phyloP scores from a whole-genome alignment of 92 coral and sea anemone genomes.

The Chrysogorgia sp. region DNA sequence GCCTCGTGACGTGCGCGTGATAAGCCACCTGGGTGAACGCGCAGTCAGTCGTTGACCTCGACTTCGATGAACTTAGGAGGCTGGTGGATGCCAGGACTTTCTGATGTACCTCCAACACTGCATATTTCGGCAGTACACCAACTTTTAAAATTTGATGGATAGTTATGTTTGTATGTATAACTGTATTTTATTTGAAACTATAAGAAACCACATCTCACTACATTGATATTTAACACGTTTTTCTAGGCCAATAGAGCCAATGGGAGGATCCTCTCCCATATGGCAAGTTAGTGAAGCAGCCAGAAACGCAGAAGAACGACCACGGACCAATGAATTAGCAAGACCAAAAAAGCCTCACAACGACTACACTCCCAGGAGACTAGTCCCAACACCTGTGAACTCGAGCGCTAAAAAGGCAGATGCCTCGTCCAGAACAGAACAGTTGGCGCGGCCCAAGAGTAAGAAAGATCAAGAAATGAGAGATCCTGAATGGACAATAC shows the following conservation, averaged over 20 bases:
- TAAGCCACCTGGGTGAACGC: too few relatives aligned
- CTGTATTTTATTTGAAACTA: too few relatives aligned
- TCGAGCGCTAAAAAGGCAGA: constrained; percentile 73
- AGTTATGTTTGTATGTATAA: too few relatives aligned
- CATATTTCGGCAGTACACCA: too few relatives aligned
- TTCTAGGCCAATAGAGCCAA: constrained; percentile 69
- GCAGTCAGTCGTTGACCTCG: too few relatives aligned
- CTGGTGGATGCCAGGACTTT: too few relatives aligned
- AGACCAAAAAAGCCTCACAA: constrained; percentile 76
- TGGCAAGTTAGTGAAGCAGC: constrained; percentile 89
- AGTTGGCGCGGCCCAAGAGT: constrained; percentile 85
- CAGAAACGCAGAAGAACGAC: constrained; percentile 84
- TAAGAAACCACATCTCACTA: not conserved
- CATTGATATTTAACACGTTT: constrained; percentile 43
- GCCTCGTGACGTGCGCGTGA: too few relatives aligned
- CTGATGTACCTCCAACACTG: too few relatives aligned
- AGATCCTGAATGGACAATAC: constrained; percentile 89
- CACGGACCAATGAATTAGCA: constrained; percentile 75
- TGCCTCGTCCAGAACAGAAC: constrained; percentile 72
- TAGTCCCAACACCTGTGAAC: constrained; percentile 71
- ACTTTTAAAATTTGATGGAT: too few relatives aligned
- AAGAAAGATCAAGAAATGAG: constrained; percentile 77
- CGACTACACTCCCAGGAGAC: constrained; percentile 67
- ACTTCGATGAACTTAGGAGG: too few relatives aligned
- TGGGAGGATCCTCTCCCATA: constrained; percentile 87